Evolutionary conservation across 1,140 invertebrate species (phyloP), one percentile per base, ranked within the genome.

Genomic region (Panagrolaimus sp.): DNA sequence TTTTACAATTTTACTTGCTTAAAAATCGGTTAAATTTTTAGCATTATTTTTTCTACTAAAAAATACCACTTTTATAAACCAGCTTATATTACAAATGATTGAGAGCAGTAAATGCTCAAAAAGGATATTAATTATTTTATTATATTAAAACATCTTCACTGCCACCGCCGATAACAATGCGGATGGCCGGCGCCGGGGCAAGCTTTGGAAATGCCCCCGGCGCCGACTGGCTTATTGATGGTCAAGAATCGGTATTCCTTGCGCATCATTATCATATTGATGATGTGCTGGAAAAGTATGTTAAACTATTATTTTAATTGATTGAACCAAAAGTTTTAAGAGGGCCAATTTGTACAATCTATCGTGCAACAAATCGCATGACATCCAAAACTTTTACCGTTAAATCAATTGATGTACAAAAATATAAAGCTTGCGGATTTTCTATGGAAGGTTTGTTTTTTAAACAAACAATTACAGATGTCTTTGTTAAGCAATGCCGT

Each of bases 371-470:
- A 76, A 93, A 98, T 85, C 88, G 92, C 70, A 91, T 94, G 82
- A 96, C 92, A 9, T 89, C 89, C 42, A 92, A 95, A 84, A 92
- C 92, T 82, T 98, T 96, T 87, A 94, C 94, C 71, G 94, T 97
- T 68, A 98, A 98, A 88, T 96, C 97, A 78, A 92, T 98, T 70
- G 94, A 98, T 87, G 93, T 98, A 25, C 92, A 48, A 45, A 65
- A 72, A 23, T 79, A 77, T 51, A 65, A 45, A 43, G 62, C 69
- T 44, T 72, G 76, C 13, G 82, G 80, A 25, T 70, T 83, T n/a
- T 72, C 67, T 23, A 38, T 53, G n/a, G 77, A 78, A 63, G 74
- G 77, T 80, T 69, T 13, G 11, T 62, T 72, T 25, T 16, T 51
- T 8, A 13, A 20, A n/a, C n/a, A n/a, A n/a, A n/a, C n/a, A n/a